Evolutionary conservation across 2,888 invertebrate species (phyloP).

Genomic region (Ophioninae sp.): DNA sequence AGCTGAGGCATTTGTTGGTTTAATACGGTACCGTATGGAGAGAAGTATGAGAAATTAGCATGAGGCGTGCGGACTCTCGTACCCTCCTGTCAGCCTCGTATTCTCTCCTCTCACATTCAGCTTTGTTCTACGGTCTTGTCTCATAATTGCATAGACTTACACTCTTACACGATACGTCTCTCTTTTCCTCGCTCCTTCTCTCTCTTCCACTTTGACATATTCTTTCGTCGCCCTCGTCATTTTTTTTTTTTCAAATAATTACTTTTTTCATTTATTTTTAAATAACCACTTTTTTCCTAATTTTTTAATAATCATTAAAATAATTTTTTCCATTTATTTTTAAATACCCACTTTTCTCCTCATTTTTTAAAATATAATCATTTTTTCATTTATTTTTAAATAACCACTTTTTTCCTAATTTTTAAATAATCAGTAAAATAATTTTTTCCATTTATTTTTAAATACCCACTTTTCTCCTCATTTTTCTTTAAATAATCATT

Average conservation of each 20-base stretch:
- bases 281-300: too few relatives aligned
- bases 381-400: too few relatives aligned
- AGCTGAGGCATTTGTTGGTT: conserved; percentile 11
- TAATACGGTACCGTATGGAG: conserved; percentile 35
- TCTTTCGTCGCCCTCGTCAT: conserved; percentile 13
- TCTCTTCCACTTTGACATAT: not conserved
- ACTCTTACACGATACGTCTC: conserved; percentile 7
- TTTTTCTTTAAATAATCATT: too few relatives aligned
- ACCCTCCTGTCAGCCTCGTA: conserved; percentile 59
- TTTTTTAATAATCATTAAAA: too few relatives aligned
- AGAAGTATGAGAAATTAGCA: conserved; percentile 62
- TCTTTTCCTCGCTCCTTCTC: not conserved
- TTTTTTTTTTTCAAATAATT: too few relatives aligned
- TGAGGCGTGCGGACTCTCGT: conserved; percentile 61
- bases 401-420: too few relatives aligned
- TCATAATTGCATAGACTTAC: conserved; percentile 15
- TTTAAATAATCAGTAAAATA: too few relatives aligned
- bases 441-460: too few relatives aligned
- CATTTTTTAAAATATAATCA: too few relatives aligned
- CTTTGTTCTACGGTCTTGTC: conserved; percentile 37
- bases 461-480: not conserved
- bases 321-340: too few relatives aligned
- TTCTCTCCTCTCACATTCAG: conserved; percentile 58
- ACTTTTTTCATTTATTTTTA: too few relatives aligned
- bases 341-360: too few relatives aligned